These are phyloP conservation scores for Taenaris catops DNA, from an alignment of 2,888 invertebrate species.

Conservation along the genomic window DNA sequence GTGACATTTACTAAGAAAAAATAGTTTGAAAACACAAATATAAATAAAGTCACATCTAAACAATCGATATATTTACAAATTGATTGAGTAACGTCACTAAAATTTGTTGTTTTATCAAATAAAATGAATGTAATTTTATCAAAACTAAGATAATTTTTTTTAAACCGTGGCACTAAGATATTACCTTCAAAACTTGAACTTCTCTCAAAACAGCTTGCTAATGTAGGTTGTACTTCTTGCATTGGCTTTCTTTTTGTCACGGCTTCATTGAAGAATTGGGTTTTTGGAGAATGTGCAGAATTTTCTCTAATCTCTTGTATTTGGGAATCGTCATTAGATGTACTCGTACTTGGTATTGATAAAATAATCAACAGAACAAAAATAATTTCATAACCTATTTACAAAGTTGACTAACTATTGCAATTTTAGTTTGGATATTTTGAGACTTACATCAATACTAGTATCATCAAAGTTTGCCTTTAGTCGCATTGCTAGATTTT, in stretches of 20 bases:
- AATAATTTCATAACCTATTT: slow-evolving; percentile 18
- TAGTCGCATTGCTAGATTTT: slow-evolving; percentile 19
- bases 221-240: slow-evolving; percentile 20
- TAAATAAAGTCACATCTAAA: slow-evolving; percentile 7
- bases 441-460: slow-evolving; percentile 21
- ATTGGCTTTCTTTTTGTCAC: slow-evolving; percentile 16
- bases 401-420: slow-evolving; percentile 16
- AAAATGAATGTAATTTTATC: slow-evolving; percentile 5
- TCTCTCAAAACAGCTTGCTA: slow-evolving; percentile 22
- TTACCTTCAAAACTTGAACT: slow-evolving; percentile 27
- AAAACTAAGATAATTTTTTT: slow-evolving; percentile 10
- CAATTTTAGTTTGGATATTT: slow-evolving; percentile 20
- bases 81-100: slow-evolving; percentile 6
- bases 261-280: slow-evolving; percentile 19
- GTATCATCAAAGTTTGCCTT: slow-evolving; percentile 18
- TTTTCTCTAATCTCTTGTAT: slow-evolving; percentile 1
- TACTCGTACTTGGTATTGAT: not conserved
- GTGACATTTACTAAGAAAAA: slow-evolving; percentile 2
- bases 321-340: slow-evolving; percentile 1
- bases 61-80: slow-evolving; percentile 7
- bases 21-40: slow-evolving; percentile 2
- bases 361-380: slow-evolving; percentile 1
- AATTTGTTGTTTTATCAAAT: slow-evolving; percentile 4
- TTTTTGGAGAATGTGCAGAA: slow-evolving; percentile 1
- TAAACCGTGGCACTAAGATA: slow-evolving; percentile 11